phyloP scores from a whole-genome alignment of 1,140 invertebrate species.

The Drosophila parabipectinata region DNA sequence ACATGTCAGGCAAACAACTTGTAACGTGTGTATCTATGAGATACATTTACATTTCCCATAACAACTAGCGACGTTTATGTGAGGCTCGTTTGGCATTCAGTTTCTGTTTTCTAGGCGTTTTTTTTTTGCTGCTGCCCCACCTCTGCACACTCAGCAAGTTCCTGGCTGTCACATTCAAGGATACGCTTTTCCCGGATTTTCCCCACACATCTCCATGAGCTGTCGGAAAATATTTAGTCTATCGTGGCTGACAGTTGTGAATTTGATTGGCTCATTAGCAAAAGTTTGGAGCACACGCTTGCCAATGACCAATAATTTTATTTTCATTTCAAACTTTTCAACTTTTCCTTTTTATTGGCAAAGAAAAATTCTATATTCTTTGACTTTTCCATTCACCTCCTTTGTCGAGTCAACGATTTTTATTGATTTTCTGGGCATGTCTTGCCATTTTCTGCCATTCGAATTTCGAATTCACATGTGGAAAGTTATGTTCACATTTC shows the following conservation, averaged over 20 bases:
- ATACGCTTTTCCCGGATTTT: slow-evolving; percentile 1
- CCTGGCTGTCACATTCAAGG: slow-evolving; percentile 21
- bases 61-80: slow-evolving; percentile 58
- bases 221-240: slow-evolving; percentile 23
- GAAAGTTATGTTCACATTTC: slow-evolving; percentile 42
- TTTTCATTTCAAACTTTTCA: slow-evolving; percentile 20
- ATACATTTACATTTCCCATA: slow-evolving; percentile 66
- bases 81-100: slow-evolving; percentile 56
- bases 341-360: slow-evolving; percentile 31
- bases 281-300: slow-evolving; percentile 22
- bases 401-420: slow-evolving; percentile 36
- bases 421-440: slow-evolving; percentile 39
- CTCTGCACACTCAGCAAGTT: slow-evolving; percentile 4
- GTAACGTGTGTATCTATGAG: slow-evolving; percentile 59
- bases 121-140: background rate
- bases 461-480: slow-evolving; percentile 29
- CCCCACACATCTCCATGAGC: background rate
- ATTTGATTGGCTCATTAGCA: slow-evolving; percentile 36
- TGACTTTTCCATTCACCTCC: slow-evolving; percentile 5
- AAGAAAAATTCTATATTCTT: slow-evolving; percentile 2
- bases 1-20: slow-evolving; percentile 60
- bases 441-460: slow-evolving; percentile 6
- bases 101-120: slow-evolving; percentile 11
- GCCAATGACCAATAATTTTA: slow-evolving; percentile 5
- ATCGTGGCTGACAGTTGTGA: slow-evolving; percentile 1